Base-by-base conservation (phyloP, 2,797 vertebrate species). In the Schizopygopsis pylzovi region DNA sequence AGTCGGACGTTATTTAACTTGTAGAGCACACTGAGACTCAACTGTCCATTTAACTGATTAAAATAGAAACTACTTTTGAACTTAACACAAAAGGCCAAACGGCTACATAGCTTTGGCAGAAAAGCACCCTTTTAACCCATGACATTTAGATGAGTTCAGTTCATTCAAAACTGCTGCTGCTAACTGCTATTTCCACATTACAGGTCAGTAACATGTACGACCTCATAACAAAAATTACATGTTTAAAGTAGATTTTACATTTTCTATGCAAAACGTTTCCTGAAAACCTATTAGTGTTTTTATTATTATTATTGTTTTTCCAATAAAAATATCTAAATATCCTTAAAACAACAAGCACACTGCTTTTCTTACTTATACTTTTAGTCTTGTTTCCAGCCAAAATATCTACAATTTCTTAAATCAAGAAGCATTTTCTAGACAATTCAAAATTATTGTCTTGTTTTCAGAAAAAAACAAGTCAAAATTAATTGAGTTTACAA, bases 141-240 rank as follows among this genome's bases (percentile, higher is more conserved):
- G 49, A 54, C 88, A 87, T 92, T 94, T 93, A 93, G 92, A 93
- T 94, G 92, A 95, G 94, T 87, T 86, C 81, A 86, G 70, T 75
- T 78, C 12, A 47, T 28, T 47, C 37, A 61, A 33, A 73, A 70
- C 7, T 71, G 47, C 59, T 54, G 22, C 12, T 47, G 54, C 54
- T 52, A 33, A 84, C 59, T 20, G 28, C 49, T 71, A 45, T 47
- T 28, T 59, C 25, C 39, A 70, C 18, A 47, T 79, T 56, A 85
- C 43, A 63, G 77, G 12, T 80, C 54, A 22, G 79, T 67, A 41
- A 67, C 45, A 63, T 43, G 25, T n/a, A 59, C n/a, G 1, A 59
- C n/a, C 59, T 61, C 43, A 67, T 54, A 18, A 10, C 28, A n/a
- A 15, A 37, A 76, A 37, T 20, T 8, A 16, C 1, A 73, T 49